Conservation (phyloP, 2,888 invertebrate genomes). For the Ennomos erosarius region DNA sequence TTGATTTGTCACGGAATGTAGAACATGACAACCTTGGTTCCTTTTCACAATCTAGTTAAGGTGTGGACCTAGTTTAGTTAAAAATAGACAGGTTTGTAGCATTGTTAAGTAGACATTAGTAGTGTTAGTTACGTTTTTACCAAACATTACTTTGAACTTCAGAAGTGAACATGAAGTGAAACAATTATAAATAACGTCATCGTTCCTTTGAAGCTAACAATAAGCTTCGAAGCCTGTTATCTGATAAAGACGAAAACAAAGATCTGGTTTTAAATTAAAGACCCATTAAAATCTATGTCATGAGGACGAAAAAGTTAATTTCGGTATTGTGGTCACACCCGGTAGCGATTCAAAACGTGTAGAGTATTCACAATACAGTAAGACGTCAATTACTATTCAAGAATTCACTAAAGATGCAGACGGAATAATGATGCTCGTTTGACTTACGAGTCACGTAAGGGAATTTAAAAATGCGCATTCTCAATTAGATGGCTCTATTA, state of each 20-base stretch:
- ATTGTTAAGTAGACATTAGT: too few relatives aligned
- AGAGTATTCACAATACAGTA: constrained; percentile 37
- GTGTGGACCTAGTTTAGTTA: neutral
- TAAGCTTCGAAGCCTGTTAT: too few relatives aligned
- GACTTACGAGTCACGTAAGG: constrained; percentile 9
- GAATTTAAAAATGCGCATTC: constrained; percentile 11
- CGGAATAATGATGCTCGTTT: constrained; percentile 15
- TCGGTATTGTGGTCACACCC: constrained; percentile 32
- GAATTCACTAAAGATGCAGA: constrained; percentile 24
- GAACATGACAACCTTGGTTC: constrained; percentile 17
- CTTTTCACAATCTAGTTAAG: constrained; percentile 20
- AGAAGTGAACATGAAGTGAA: too few relatives aligned
- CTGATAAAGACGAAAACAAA: too few relatives aligned
- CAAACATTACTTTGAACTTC: too few relatives aligned
- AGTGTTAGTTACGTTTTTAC: too few relatives aligned
- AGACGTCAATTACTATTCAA: constrained; percentile 31
- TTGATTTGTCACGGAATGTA: constrained; percentile 19
- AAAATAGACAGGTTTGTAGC: too few relatives aligned
- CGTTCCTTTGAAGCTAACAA: too few relatives aligned
- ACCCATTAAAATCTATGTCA: constrained; percentile 23
- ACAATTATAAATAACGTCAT: too few relatives aligned
- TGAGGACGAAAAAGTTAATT: constrained; percentile 30
- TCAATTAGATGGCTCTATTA: too few relatives aligned
- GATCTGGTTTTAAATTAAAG: neutral
- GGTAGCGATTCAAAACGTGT: constrained; percentile 39